These are phyloP conservation scores for Schrankia costaestrigalis DNA, from an alignment of 2,888 invertebrate genomes.

Conservation along the genomic window DNA sequence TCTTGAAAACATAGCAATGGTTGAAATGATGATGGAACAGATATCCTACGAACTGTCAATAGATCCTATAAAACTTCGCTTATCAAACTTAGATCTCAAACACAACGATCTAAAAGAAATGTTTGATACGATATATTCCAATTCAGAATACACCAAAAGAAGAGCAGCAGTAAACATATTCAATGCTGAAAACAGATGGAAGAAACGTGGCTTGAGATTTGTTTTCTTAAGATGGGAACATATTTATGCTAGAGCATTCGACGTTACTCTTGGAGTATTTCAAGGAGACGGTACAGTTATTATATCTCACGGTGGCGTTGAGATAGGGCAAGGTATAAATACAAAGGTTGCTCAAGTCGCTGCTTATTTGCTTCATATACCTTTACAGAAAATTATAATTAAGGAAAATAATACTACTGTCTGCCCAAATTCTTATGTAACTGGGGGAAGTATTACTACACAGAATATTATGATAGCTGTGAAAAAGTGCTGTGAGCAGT, in stretches of 20 bases:
- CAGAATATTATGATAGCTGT: conserved; percentile 59
- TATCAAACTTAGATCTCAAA: conserved; percentile 67
- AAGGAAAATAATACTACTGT: conserved; percentile 26
- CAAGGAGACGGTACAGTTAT: conserved; percentile 84
- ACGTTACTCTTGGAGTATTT: conserved; percentile 82
- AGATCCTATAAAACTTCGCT: conserved; percentile 79
- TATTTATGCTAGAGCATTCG: conserved; percentile 37
- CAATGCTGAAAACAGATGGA: conserved; percentile 85
- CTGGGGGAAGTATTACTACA: conserved; percentile 43
- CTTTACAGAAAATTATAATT: conserved; percentile 22
- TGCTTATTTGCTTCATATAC: conserved; percentile 19
- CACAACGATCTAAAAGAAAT: conserved; percentile 57
- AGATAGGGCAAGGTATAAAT: conserved; percentile 89
- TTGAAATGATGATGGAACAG: conserved; percentile 79
- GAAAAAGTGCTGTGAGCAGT: conserved; percentile 65
- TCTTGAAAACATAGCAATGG: conserved; percentile 58
- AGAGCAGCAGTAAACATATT: conserved; percentile 69
- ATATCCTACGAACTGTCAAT: conserved; percentile 73
- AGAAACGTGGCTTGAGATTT: conserved; percentile 82
- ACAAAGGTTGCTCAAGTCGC: conserved; percentile 86
- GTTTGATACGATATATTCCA: conserved; percentile 71
- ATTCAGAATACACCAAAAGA: conserved; percentile 75
- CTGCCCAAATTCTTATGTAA: conserved; percentile 17
- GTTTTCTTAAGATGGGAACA: conserved; percentile 82
- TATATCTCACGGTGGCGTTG: conserved; percentile 83